phyloP scores from a whole-genome alignment of 2,113 vertebrate genomes.

The Recurvirostra avosetta region DNA sequence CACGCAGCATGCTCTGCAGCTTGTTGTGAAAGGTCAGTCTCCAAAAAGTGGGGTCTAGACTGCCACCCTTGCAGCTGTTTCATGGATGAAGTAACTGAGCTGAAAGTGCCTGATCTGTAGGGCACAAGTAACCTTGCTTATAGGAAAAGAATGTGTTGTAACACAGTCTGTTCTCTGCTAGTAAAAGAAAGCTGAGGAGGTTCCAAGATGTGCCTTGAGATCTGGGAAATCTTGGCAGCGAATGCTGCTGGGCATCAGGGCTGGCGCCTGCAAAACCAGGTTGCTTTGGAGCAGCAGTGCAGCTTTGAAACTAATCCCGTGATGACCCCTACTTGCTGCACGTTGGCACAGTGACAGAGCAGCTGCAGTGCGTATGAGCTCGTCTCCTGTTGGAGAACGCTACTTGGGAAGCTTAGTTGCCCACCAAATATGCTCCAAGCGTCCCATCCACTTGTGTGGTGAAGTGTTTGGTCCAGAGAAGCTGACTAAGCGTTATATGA shows the following conservation, averaged over 20 bases:
- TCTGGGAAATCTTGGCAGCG: not conserved
- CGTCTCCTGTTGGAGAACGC: not conserved
- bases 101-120: not conserved
- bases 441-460: not conserved
- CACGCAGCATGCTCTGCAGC: not conserved
- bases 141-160: not conserved
- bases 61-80: not conserved
- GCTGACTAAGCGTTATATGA: not conserved
- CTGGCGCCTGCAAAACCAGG: not conserved
- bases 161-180: not conserved
- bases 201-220: not conserved
- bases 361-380: not conserved
- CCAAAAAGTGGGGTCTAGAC: not conserved
- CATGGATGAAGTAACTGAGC: not conserved
- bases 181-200: not conserved
- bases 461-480: not conserved
- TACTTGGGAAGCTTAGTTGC: not conserved
- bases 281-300: not conserved
- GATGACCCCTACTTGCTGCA: not conserved
- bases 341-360: not conserved
- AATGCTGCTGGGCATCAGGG: not conserved
- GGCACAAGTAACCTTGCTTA: not conserved
- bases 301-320: not conserved
- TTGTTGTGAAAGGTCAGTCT: not conserved
- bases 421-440: not conserved